phyloP scores from a whole-genome alignment of 2,888 invertebrate genomes.

The Dione juno region DNA sequence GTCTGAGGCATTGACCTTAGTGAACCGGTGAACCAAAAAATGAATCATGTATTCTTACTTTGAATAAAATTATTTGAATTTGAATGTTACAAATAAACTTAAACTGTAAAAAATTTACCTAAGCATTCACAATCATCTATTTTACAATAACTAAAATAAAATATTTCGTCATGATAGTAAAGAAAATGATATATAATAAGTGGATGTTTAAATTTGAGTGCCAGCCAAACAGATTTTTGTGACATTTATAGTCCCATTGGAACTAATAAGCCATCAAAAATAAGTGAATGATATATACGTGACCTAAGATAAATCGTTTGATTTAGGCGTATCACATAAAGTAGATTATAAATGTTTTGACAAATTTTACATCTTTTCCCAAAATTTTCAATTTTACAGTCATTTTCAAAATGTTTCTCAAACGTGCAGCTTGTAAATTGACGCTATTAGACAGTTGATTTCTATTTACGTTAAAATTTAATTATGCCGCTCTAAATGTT shows the following conservation, averaged over 20 bases:
- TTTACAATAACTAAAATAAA: not conserved
- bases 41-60: too few relatives aligned
- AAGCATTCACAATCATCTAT: too few relatives aligned
- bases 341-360: not conserved
- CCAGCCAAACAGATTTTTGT: constrained; percentile 17
- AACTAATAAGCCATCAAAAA: constrained; percentile 28
- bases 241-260: constrained; percentile 22
- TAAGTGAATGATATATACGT: constrained; percentile 10
- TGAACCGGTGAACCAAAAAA: too few relatives aligned
- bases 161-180: not conserved
- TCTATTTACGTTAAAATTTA: too few relatives aligned
- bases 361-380: not conserved
- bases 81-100: too few relatives aligned
- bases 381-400: not conserved
- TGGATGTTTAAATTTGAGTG: constrained; percentile 8
- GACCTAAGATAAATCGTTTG: constrained; percentile 1
- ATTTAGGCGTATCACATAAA: constrained; percentile 8
- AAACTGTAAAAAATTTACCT: too few relatives aligned
- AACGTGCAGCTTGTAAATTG: too few relatives aligned
- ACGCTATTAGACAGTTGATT: not conserved
- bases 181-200: constrained; percentile 5
- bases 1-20: too few relatives aligned
- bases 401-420: too few relatives aligned
- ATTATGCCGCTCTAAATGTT: too few relatives aligned
- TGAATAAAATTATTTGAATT: too few relatives aligned